Percentiles rank a stretch among this genome's conserved stretches.
Conservation (phyloP, 2,888 invertebrate species). For the Nudaria mundana region DNA sequence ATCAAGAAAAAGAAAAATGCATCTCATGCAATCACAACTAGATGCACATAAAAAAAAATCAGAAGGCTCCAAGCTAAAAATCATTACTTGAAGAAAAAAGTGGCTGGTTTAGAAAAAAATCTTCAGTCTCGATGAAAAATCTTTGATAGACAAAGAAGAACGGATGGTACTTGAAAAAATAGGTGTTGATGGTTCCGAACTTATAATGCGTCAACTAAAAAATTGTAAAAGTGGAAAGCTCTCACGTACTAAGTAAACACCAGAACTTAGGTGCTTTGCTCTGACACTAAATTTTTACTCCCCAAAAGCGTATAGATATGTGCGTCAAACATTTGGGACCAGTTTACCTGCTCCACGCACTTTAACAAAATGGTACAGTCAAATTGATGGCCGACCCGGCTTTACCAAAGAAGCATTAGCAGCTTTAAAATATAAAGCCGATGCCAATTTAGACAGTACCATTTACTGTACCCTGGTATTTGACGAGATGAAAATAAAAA, state of each 20-base stretch:
- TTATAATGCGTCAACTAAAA: neutral
- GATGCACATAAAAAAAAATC: neutral
- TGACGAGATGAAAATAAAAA: slow-evolving; percentile 4
- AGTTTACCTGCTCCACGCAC: neutral
- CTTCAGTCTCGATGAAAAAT: neutral
- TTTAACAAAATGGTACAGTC: neutral
- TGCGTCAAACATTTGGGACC: neutral
- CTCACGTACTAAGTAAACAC: neutral
- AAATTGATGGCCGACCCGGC: neutral
- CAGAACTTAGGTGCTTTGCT: neutral
- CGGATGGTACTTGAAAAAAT: neutral
- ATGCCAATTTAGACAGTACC: neutral
- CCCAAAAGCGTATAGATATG: neutral
- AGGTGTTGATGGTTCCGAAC: neutral
- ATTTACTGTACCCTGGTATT: neutral
- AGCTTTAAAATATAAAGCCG: neutral
- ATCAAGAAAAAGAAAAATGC: too few species aligned
- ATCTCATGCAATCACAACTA: too few species aligned
- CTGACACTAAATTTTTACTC: neutral
- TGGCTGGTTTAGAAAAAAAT: neutral
- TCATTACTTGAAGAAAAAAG: neutral
- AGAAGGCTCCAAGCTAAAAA: neutral
- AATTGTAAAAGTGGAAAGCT: neutral
- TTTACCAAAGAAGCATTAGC: neutral
- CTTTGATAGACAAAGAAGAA: neutral